These are phyloP conservation scores for Suricata suricatta DNA, from an alignment of 2,113 vertebrate genomes.

Conservation along the genomic window DNA sequence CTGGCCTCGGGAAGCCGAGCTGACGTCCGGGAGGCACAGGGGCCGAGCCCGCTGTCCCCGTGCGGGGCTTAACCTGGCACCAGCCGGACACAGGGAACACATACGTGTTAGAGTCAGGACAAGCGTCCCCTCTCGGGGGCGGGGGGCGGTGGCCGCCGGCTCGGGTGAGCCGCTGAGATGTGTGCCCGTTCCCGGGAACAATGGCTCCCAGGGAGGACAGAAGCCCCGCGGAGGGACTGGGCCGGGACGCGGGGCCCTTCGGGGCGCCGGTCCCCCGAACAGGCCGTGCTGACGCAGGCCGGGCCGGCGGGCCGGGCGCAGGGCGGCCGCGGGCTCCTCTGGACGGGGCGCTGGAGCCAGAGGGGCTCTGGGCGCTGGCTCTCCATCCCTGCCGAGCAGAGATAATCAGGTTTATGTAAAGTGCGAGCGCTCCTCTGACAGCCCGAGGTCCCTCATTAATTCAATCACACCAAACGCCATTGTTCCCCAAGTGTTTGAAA, in stretches of 20 bases:
- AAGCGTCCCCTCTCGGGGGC: slow-evolving; percentile 86
- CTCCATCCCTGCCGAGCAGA: slow-evolving; percentile 98
- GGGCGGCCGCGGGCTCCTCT: slow-evolving; percentile 85
- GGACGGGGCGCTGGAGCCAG: slow-evolving; percentile 90
- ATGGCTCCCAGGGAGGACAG: slow-evolving; percentile 84
- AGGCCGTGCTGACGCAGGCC: slow-evolving; percentile 96
- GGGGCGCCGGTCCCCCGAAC: slow-evolving; percentile 90
- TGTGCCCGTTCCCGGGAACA: slow-evolving; percentile 88
- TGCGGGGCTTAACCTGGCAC: neutral
- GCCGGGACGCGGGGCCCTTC: slow-evolving; percentile 90
- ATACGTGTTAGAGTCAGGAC: slow-evolving; percentile 78
- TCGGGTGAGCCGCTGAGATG: slow-evolving; percentile 87
- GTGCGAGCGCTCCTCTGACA: slow-evolving; percentile 99
- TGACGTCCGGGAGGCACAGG: neutral
- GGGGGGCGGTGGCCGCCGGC: slow-evolving; percentile 82
- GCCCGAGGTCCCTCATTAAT: slow-evolving; percentile 99
- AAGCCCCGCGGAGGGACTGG: slow-evolving; percentile 87
- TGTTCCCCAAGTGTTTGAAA: slow-evolving; percentile 99
- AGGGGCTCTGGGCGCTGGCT: slow-evolving; percentile 83
- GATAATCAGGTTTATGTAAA: slow-evolving; percentile 99
- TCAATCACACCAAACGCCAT: slow-evolving; percentile 99
- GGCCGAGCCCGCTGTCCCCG: neutral
- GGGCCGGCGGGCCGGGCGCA: slow-evolving; percentile 87
- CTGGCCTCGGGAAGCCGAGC: neutral
- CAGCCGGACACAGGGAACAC: slow-evolving; percentile 52